Base-by-base conservation (phyloP, 2,888 invertebrate species). In the Lasius platythorax region DNA sequence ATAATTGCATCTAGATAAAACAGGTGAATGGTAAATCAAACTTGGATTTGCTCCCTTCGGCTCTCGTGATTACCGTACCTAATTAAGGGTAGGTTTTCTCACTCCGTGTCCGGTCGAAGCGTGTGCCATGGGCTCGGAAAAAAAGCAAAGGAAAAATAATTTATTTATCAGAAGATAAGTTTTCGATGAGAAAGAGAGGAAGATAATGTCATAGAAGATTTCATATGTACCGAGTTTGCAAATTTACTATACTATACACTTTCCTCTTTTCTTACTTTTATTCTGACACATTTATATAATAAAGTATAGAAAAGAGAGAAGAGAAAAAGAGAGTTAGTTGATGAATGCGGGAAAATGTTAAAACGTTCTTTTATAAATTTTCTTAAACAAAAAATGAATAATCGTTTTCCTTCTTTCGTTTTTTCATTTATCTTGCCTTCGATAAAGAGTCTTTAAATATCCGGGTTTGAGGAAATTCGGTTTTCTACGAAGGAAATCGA, bases 1-100 rank as follows among this genome's bases (percentile, higher is more conserved):
- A 93, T 93, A 93, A 93, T 93, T 93, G 93, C 93, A 93, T 93
- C 92, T 91, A 92, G 93, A 93, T 93, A 93, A 93, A 93, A 93
- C 93, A 93, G 93, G 93, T 92, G 92, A 93, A 92, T 92, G 92
- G 90, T 92, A 92, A 93, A 93, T 93, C 93, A 92, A 93, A 93
- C 92, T 92, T 89, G 90, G 91, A 91, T 90, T 92, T 90, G 87
- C 88, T 89, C 86, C 89, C 87, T 83, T 87, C 88, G 83, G 72
- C 74, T 81, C 73, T 84, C 83, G 82, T 85, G 91, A 92, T 92
- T 91, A 89, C 88, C 87, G 87, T 88, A 84, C 70, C 91, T 90
- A 92, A 92, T 92, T 90, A 90, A 92, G 87, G 87, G 67, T 81
- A 72, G 85, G 66, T 74, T 86, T 85, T 23, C 82, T 70, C 75